Percentiles rank a stretch among this genome's conserved stretches.
These are phyloP conservation scores for Callyntrura sp. DNA, from an alignment of 2,888 invertebrate genomes.

Conservation along the genomic window DNA sequence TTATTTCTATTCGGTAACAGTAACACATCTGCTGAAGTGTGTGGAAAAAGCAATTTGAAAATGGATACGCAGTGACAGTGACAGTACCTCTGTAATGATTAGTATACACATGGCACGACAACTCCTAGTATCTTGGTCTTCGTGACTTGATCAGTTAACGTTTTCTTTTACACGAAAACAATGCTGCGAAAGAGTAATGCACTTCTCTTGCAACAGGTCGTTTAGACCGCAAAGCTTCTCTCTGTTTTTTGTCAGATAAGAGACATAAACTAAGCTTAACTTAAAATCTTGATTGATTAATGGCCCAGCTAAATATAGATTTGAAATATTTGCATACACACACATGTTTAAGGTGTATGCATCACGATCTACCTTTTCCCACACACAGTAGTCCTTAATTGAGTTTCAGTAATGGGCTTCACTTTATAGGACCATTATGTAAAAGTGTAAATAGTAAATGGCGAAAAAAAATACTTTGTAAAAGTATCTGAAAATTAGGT, in stretches of 20 bases:
- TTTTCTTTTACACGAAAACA: background rate
- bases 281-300: constrained; percentile 62
- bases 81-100: too few relatives aligned
- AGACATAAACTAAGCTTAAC: background rate
- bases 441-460: too few relatives aligned
- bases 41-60: too few relatives aligned
- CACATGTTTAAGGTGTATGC: background rate
- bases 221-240: constrained; percentile 20
- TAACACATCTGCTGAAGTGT: too few relatives aligned
- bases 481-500: too few relatives aligned
- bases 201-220: background rate
- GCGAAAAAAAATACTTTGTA: too few relatives aligned
- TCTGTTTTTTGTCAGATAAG: background rate
- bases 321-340: constrained; percentile 32
- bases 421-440: too few relatives aligned
- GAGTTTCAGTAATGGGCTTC: too few relatives aligned
- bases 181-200: background rate
- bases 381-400: background rate
- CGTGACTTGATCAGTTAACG: background rate
- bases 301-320: constrained; percentile 44
- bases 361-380: constrained; percentile 46
- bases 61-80: too few relatives aligned
- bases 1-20: background rate
- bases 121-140: background rate
- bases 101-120: background rate